Conservation (phyloP, 2,797 vertebrate species). For the Limnodromus scolopaceus region DNA sequence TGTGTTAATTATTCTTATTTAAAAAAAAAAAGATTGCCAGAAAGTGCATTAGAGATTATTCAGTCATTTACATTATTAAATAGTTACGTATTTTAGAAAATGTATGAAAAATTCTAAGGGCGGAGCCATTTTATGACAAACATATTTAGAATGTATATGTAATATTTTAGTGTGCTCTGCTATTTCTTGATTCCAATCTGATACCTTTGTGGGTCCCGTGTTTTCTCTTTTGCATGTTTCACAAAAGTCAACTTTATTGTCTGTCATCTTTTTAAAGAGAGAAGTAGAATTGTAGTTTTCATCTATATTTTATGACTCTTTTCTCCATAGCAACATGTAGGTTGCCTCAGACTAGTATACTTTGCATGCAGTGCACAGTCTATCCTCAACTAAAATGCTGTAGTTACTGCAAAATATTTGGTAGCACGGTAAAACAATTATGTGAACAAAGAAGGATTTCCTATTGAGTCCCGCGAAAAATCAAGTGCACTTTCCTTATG, state of each 20-base stretch:
- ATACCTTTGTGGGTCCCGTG: not conserved
- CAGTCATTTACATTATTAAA: not conserved
- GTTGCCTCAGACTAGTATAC: not conserved
- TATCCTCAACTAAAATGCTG: not conserved
- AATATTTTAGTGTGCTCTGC: not conserved
- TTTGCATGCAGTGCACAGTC: not conserved
- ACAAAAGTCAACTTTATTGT: not conserved
- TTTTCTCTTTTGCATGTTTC: not conserved
- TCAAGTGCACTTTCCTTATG: not conserved
- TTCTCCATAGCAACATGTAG: slow-evolving; percentile 23
- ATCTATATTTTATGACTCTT: not conserved
- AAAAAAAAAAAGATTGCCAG: not conserved
- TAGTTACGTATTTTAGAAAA: not conserved
- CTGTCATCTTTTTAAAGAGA: not conserved
- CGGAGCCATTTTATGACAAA: not conserved
- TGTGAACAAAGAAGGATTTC: not conserved
- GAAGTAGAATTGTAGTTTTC: not conserved
- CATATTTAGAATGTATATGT: not conserved
- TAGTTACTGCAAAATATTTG: not conserved
- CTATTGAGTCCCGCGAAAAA: not conserved
- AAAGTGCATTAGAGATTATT: not conserved
- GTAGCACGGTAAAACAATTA: not conserved
- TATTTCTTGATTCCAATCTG: not conserved
- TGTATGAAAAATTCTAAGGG: not conserved
- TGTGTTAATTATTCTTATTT: not conserved